Evolutionary conservation across 2,113 vertebrate species (phyloP), one percentile per base, ranked within the genome.

Genomic region (Pungitius pungitius): DNA sequence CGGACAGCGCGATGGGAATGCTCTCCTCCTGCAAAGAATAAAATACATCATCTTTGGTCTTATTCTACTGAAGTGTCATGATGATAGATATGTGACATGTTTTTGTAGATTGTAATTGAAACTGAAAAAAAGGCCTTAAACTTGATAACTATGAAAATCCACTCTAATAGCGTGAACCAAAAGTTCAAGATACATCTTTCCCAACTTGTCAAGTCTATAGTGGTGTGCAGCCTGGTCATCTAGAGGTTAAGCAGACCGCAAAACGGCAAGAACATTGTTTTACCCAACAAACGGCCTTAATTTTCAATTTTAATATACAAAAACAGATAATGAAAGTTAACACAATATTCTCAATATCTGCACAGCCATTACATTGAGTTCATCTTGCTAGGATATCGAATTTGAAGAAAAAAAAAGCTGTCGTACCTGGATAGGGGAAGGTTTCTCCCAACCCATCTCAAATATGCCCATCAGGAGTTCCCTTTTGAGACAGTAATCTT

Each of bases 401-500:
- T 43, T 26, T 40, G 9, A n/a, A 7, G 20, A 20, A 72, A 17
- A 45, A 24, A 55, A 9, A 22, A 20, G 2, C 6, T 52, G 49
- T 51, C 56, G 0, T 84, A 94, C 94, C 93, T 95, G 94, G 68
- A 95, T 93, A 18, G 94, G 94, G 13, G 94, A 95, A 1, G 94
- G 94, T 73, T 95, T 95, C 89, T 95, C 94, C 94, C 93, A 95
- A 30, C 94, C 94, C 94, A 95, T 95, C 83, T 95, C 94, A 67
- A 95, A 95, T 78, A 95, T 94, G 70, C 94, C 94, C 94, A 95
- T 95, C 80, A 95, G 90, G 57, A 95, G 91, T 78, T 95, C 94
- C 68, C 94, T 90, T 80, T 95, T 95, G 51, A 95, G 91, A 85
- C 94, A 95, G 77, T 95, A 95, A 85, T 95, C 94, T 86, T 95